Percentiles rank a stretch among this genome's conserved stretches.
Conservation (phyloP, 2,797 vertebrate species). For the Otus scops region DNA sequence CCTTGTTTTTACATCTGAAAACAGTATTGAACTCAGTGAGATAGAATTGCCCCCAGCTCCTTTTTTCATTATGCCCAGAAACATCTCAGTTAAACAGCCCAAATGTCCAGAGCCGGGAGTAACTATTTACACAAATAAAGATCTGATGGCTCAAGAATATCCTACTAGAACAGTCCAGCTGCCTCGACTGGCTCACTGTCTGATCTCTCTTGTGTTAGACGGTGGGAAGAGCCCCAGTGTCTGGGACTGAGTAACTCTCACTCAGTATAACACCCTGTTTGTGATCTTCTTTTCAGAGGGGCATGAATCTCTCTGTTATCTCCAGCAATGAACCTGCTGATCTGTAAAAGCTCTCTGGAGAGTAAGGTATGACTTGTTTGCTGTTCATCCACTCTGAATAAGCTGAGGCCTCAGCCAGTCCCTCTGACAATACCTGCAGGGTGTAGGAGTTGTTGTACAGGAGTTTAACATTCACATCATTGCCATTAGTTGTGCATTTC, state of each 20-base stretch:
- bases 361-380: background rate
- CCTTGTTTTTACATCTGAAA: background rate
- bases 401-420: background rate
- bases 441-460: conserved; percentile 70
- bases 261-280: background rate
- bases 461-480: conserved; percentile 28
- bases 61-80: background rate
- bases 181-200: background rate
- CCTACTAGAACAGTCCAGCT: background rate
- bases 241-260: background rate
- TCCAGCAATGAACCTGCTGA: background rate
- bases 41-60: background rate
- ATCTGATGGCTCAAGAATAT: background rate
- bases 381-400: background rate
- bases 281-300: background rate
- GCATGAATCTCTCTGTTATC: background rate
- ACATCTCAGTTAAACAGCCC: background rate
- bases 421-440: conserved; percentile 50
- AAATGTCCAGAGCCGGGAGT: background rate
- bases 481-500: background rate
- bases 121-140: background rate
- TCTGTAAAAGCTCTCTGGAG: background rate
- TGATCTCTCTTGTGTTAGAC: background rate
- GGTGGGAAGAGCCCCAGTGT: background rate
- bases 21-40: background rate